Evolutionary conservation across 2,797 vertebrate genomes (phyloP).

Genomic region (Sebastes hubbsi): DNA sequence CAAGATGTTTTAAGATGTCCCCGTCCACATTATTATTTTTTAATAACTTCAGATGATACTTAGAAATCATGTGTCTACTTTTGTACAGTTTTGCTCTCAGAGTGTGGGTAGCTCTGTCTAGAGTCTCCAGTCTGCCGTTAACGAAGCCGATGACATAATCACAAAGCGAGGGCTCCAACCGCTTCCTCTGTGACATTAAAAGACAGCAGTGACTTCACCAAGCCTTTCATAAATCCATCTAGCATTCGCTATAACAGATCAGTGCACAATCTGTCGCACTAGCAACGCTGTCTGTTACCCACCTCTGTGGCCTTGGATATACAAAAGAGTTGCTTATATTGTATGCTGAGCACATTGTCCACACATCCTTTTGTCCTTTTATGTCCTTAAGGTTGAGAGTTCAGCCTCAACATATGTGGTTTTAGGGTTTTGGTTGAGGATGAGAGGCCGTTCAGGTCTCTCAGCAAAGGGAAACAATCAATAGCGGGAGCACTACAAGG

Average conservation of each 20-base stretch:
- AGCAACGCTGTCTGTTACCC: constrained; percentile 22
- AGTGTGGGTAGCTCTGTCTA: constrained; percentile 18
- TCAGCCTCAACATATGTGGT: constrained; percentile 51
- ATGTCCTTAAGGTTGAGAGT: constrained; percentile 52
- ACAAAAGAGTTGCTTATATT: constrained; percentile 62
- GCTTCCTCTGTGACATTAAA: constrained; percentile 43
- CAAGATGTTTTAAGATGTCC: constrained; percentile 76
- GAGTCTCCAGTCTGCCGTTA: constrained; percentile 50
- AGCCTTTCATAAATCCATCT: constrained; percentile 48
- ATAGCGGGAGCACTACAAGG: constrained; percentile 58
- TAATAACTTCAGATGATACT: constrained; percentile 56
- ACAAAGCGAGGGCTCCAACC: constrained; percentile 30
- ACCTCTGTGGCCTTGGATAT: constrained; percentile 32
- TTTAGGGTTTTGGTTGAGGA: constrained; percentile 59
- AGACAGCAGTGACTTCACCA: constrained; percentile 48
- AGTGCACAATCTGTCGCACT: constrained; percentile 39
- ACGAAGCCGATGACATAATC: constrained; percentile 50
- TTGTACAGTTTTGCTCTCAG: constrained; percentile 66
- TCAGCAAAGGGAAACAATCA: constrained; percentile 79
- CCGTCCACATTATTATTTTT: constrained; percentile 49
- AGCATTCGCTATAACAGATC: constrained; percentile 24
- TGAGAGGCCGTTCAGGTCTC: constrained; percentile 49
- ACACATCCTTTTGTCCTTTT: constrained; percentile 44
- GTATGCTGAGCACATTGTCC: constrained; percentile 50
- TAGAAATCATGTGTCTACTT: constrained; percentile 65